Evolutionary conservation across 2,113 vertebrate genomes (phyloP).

Genomic region (Chaenogobius annularis): DNA sequence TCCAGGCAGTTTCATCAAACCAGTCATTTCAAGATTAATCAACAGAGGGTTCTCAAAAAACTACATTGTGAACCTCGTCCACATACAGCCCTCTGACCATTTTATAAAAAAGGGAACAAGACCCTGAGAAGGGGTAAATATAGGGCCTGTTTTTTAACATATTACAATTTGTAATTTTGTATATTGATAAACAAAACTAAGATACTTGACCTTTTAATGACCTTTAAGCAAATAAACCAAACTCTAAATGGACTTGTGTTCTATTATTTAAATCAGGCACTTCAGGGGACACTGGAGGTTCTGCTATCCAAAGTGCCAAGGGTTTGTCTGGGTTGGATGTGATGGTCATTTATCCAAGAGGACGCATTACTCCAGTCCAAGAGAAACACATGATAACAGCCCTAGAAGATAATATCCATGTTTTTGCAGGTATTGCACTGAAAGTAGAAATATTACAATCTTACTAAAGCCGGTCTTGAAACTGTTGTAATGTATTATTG

Average conservation of each 20-base stretch:
- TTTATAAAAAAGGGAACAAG: no score
- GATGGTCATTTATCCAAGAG: constrained; percentile 85
- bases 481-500: neutral
- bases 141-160: no score
- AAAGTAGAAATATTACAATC: neutral
- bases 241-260: neutral
- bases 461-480: neutral
- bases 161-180: no score
- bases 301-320: constrained; percentile 85
- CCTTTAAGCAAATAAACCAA: neutral
- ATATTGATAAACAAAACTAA: neutral
- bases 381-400: constrained; percentile 92
- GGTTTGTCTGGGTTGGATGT: constrained; percentile 83
- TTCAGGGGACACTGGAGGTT: constrained; percentile 91
- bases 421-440: constrained; percentile 82
- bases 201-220: no score
- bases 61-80: no score
- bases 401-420: constrained; percentile 85
- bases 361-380: constrained; percentile 83
- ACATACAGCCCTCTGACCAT: no score
- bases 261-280: constrained; percentile 79
- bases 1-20: no score
- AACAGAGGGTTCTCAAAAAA: no score
- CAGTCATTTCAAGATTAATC: no score
- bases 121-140: no score